phyloP scores from a whole-genome alignment of 2,113 vertebrate species.

The Sigmodon hispidus region DNA sequence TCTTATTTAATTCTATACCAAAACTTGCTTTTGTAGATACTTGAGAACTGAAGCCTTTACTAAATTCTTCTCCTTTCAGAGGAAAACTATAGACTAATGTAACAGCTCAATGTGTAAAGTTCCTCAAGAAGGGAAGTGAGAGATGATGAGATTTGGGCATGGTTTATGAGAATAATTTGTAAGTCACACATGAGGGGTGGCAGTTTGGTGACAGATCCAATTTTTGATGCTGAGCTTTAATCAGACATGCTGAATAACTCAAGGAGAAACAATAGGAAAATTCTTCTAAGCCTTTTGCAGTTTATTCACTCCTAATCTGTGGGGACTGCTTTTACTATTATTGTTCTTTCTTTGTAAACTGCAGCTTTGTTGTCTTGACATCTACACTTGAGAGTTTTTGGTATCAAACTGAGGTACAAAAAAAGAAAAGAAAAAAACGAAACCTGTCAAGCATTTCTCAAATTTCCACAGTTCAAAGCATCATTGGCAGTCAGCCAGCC shows the following conservation, averaged over 20 bases:
- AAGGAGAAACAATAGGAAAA: slow-evolving; percentile 54
- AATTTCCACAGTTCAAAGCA: slow-evolving; percentile 70
- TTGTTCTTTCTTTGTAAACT: slow-evolving; percentile 50
- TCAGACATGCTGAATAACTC: slow-evolving; percentile 1
- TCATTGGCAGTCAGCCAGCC: slow-evolving; percentile 37
- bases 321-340: slow-evolving; percentile 49
- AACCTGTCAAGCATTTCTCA: slow-evolving; percentile 62
- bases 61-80: slow-evolving; percentile 34
- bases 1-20: neutral
- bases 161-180: slow-evolving; percentile 65
- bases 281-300: slow-evolving; percentile 27
- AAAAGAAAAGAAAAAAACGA: no score
- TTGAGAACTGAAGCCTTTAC: slow-evolving; percentile 62
- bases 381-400: slow-evolving; percentile 69
- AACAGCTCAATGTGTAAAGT: slow-evolving; percentile 29
- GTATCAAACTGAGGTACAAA: slow-evolving; percentile 68
- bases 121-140: slow-evolving; percentile 40
- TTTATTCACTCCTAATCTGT: slow-evolving; percentile 59
- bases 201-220: slow-evolving; percentile 58
- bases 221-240: slow-evolving; percentile 55
- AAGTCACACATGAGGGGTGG: slow-evolving; percentile 45
- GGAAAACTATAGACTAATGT: neutral
- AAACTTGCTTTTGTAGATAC: slow-evolving; percentile 67
- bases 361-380: slow-evolving; percentile 63
- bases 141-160: slow-evolving; percentile 44